Conservation (phyloP, 2,888 invertebrate species). For the Cataglyphis cursor region DNA sequence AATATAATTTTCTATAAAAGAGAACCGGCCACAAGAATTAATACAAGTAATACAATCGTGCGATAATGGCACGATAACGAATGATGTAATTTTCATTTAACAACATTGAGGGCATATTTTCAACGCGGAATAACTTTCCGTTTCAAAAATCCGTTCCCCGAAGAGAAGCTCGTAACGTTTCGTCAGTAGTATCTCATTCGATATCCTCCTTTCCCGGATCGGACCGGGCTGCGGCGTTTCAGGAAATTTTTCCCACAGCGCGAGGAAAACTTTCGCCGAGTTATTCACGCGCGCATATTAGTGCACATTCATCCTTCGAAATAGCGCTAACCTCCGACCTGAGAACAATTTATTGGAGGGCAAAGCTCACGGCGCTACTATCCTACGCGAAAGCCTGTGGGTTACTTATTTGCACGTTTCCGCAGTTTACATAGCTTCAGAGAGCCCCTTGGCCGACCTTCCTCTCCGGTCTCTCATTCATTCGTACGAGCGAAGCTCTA, state of each 20-base stretch:
- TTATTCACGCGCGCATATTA: slow-evolving; percentile 70
- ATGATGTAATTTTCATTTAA: not conserved
- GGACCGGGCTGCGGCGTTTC: not conserved
- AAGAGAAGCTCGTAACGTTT: slow-evolving; percentile 35
- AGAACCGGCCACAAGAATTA: slow-evolving; percentile 3
- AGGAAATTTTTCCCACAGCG: slow-evolving; percentile 57
- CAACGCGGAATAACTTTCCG: slow-evolving; percentile 31
- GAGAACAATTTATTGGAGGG: slow-evolving; percentile 75
- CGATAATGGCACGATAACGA: not conserved
- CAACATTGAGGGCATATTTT: not conserved
- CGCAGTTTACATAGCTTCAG: slow-evolving; percentile 79
- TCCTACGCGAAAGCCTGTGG: slow-evolving; percentile 50
- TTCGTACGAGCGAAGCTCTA: slow-evolving; percentile 40
- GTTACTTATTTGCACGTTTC: slow-evolving; percentile 80
- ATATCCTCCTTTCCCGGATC: slow-evolving; percentile 17
- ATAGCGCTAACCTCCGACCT: slow-evolving; percentile 69
- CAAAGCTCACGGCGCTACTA: slow-evolving; percentile 48
- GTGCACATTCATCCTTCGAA: slow-evolving; percentile 73
- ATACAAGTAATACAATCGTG: not conserved
- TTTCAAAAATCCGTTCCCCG: slow-evolving; percentile 44
- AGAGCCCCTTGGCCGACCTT: slow-evolving; percentile 47
- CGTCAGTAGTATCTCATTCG: slow-evolving; percentile 26
- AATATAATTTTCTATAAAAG: not conserved
- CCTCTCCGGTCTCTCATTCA: slow-evolving; percentile 48
- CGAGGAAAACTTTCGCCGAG: slow-evolving; percentile 60